Conservation (phyloP, 2,888 invertebrate genomes). For the Mythimna loreyi region DNA sequence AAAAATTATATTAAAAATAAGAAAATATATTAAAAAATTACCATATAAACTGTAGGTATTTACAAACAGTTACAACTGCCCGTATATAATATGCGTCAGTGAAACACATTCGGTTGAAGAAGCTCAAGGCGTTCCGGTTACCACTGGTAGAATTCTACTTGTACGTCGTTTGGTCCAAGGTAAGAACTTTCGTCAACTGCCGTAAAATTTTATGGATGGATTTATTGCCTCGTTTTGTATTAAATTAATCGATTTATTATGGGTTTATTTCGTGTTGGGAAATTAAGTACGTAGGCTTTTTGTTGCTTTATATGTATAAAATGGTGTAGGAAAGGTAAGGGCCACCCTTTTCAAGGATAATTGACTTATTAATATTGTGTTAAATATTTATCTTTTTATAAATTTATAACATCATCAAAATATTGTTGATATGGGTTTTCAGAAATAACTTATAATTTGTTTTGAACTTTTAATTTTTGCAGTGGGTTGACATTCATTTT, state of each 20-base stretch:
- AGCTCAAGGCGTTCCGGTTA: slow-evolving; percentile 77
- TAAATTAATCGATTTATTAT: slow-evolving; percentile 56
- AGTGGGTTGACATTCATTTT: too few relatives aligned
- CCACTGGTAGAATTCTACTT: slow-evolving; percentile 68
- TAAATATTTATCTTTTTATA: neutral
- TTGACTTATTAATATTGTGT: neutral
- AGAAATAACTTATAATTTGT: neutral
- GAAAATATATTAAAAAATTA: slow-evolving; percentile 35
- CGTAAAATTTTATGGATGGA: slow-evolving; percentile 50
- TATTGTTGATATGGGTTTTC: neutral
- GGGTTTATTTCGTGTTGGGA: slow-evolving; percentile 29
- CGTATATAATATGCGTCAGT: slow-evolving; percentile 41
- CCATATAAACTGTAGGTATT: slow-evolving; percentile 50
- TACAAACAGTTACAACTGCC: slow-evolving; percentile 33
- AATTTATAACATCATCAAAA: too few relatives aligned
- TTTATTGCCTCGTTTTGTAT: slow-evolving; percentile 45
- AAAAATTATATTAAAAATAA: too few relatives aligned
- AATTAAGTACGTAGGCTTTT: slow-evolving; percentile 24
- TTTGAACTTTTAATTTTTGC: too few relatives aligned
- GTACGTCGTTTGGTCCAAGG: slow-evolving; percentile 60
- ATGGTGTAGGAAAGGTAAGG: slow-evolving; percentile 15
- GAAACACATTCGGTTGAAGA: slow-evolving; percentile 75
- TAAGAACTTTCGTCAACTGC: slow-evolving; percentile 52
- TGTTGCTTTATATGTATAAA: slow-evolving; percentile 1
- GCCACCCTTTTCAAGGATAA: slow-evolving; percentile 7